Evolutionary conservation across 2,113 vertebrate species (phyloP).

Genomic region (Chlorocebus sabaeus): DNA sequence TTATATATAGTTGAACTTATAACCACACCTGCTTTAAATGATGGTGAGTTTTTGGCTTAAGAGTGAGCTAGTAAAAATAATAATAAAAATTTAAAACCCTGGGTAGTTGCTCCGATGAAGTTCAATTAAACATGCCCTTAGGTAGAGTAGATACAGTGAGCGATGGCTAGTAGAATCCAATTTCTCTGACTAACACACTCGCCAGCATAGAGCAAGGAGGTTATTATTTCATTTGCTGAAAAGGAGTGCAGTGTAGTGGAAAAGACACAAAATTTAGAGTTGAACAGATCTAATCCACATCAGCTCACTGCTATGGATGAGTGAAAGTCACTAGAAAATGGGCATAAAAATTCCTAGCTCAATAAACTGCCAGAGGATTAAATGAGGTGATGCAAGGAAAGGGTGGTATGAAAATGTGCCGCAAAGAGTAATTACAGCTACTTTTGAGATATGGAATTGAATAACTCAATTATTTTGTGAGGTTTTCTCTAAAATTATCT

Average conservation of each 20-base stretch:
- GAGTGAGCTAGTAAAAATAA: conserved; percentile 22
- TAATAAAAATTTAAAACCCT: conserved; percentile 27
- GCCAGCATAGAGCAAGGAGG: neutral
- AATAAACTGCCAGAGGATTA: neutral
- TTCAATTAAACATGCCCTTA: conserved; percentile 57
- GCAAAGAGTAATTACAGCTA: neutral
- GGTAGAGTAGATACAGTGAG: conserved; percentile 2
- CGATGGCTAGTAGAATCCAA: conserved; percentile 40
- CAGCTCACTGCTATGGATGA: neutral
- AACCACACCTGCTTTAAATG: conserved; percentile 37
- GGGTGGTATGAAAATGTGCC: neutral
- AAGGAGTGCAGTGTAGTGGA: neutral
- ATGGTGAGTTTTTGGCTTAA: conserved; percentile 23
- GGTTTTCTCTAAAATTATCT: conserved; percentile 13
- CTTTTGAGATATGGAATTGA: neutral
- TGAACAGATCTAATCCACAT: neutral
- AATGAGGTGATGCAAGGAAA: conserved; percentile 5
- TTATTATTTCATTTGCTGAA: conserved; percentile 54
- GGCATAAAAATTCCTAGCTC: neutral
- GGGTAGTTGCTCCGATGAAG: conserved; percentile 46
- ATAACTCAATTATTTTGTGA: conserved; percentile 13
- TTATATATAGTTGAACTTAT: neutral
- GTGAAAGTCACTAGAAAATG: neutral
- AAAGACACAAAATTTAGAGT: conserved; percentile 27
- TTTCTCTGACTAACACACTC: conserved; percentile 51